Conservation (phyloP, 2,797 vertebrate genomes). For the Malurus splendens region DNA sequence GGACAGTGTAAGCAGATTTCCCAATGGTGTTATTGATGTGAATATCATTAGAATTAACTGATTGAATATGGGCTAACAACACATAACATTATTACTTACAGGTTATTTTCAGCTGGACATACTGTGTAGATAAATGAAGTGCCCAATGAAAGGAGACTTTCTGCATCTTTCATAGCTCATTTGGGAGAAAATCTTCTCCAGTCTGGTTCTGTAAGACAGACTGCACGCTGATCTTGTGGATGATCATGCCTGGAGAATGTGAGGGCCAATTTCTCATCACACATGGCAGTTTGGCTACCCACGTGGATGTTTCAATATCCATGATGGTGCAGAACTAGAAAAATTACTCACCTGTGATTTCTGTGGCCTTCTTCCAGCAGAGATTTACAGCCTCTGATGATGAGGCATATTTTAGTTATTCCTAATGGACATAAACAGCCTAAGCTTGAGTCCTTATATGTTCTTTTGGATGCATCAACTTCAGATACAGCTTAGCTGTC, state of each 20-base stretch:
- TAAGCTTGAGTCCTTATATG: not conserved
- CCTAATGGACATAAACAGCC: not conserved
- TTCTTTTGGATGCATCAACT: not conserved
- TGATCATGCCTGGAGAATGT: not conserved
- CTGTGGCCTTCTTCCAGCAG: not conserved
- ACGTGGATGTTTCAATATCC: not conserved
- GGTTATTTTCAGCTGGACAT: not conserved
- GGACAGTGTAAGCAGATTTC: not conserved
- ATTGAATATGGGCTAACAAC: not conserved
- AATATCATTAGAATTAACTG: not conserved
- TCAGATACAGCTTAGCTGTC: not conserved
- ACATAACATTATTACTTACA: not conserved
- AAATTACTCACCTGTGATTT: conserved; percentile 18
- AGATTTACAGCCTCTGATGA: not conserved
- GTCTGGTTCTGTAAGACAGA: not conserved
- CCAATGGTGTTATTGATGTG: not conserved
- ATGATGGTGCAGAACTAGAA: not conserved
- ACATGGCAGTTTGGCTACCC: not conserved
- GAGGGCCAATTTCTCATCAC: not conserved
- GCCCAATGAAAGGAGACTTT: not conserved
- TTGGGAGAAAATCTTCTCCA: not conserved
- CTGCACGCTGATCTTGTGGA: not conserved
- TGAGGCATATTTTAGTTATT: not conserved
- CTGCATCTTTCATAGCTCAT: not conserved
- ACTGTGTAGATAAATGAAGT: not conserved